phyloP scores from a whole-genome alignment of 2,113 vertebrate species.

The Hemicordylus capensis region DNA sequence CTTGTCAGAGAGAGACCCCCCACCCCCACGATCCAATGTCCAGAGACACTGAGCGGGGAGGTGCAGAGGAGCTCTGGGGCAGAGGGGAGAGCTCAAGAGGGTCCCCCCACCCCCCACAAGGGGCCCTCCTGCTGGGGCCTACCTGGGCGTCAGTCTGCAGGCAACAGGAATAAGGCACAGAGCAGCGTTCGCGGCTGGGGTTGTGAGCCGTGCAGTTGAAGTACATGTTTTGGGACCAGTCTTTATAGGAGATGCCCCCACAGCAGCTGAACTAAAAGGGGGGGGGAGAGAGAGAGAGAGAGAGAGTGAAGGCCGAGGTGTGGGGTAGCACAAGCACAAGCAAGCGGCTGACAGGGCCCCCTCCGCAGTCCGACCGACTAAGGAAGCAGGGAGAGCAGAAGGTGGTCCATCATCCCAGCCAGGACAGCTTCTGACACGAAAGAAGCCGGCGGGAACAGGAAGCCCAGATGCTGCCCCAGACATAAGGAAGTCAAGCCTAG shows the following conservation, averaged over 20 bases:
- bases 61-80: no score
- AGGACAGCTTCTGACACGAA: no score
- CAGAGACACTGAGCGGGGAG: no score
- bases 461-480: no score
- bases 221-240: slow-evolving; percentile 92
- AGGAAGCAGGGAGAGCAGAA: neutral
- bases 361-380: neutral
- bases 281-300: neutral
- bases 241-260: slow-evolving; percentile 83
- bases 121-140: neutral
- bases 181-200: slow-evolving; percentile 87
- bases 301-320: neutral
- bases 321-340: no score
- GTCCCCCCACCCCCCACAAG: neutral
- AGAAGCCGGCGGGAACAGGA: no score
- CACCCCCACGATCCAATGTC: no score
- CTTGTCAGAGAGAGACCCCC: no score
- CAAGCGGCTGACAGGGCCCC: no score
- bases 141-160: slow-evolving; percentile 77
- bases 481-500: no score
- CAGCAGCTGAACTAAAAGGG: slow-evolving; percentile 86
- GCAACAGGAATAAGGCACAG: slow-evolving; percentile 93
- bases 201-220: slow-evolving; percentile 85
- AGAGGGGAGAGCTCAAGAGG: no score
- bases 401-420: no score